phyloP scores from a whole-genome alignment of 1,140 invertebrate species.

The Hydropsyche tenuis region DNA sequence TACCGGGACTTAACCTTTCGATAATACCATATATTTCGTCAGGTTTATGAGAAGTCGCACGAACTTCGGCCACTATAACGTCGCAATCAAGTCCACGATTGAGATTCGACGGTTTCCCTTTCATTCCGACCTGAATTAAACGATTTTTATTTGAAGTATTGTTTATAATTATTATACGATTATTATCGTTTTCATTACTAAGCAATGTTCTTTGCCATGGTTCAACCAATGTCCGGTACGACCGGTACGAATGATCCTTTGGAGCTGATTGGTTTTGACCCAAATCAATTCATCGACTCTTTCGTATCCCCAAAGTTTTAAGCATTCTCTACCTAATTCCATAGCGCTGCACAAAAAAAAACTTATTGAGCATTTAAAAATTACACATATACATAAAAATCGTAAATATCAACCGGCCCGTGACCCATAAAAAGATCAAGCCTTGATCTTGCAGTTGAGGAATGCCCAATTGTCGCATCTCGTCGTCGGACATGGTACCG shows the following conservation, averaged over 20 bases:
- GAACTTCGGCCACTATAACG: slow-evolving; percentile 97
- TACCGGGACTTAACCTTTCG: slow-evolving; percentile 86
- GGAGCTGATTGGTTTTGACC: slow-evolving; percentile 99
- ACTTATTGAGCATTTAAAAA: neutral
- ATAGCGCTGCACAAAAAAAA: slow-evolving; percentile 75
- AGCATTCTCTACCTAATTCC: slow-evolving; percentile 93
- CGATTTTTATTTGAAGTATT: neutral
- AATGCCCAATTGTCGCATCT: slow-evolving; percentile 95
- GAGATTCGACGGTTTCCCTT: slow-evolving; percentile 89
- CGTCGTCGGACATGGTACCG: slow-evolving; percentile 98
- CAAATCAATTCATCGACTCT: slow-evolving; percentile 97
- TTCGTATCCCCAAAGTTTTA: slow-evolving; percentile 95
- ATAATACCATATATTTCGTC: slow-evolving; percentile 98
- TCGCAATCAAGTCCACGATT: slow-evolving; percentile 96
- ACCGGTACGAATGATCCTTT: slow-evolving; percentile 95
- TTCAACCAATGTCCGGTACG: slow-evolving; percentile 98
- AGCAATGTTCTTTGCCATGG: slow-evolving; percentile 98
- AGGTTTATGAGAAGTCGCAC: slow-evolving; percentile 97
- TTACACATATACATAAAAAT: neutral
- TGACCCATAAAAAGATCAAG: slow-evolving; percentile 97
- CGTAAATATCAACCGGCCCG: slow-evolving; percentile 72
- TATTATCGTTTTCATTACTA: slow-evolving; percentile 65
- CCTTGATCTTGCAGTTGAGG: slow-evolving; percentile 93
- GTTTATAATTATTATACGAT: neutral
- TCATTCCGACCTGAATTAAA: slow-evolving; percentile 83